Evolutionary conservation across 2,113 vertebrate genomes (phyloP).

Genomic region (Cephalopterus ornatus): DNA sequence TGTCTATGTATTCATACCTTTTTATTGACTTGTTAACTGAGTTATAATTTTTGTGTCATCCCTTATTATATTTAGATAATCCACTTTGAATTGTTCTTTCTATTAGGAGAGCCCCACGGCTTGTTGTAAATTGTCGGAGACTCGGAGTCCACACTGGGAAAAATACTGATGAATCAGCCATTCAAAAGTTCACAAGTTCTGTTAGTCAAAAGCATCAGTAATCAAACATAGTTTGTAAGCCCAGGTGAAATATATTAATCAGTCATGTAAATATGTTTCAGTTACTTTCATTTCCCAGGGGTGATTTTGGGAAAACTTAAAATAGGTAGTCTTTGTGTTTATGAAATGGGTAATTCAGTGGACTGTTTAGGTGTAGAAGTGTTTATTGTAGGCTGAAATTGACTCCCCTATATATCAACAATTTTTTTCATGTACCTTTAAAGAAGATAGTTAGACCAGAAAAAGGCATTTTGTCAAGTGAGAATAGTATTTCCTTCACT

Average conservation of each 20-base stretch:
- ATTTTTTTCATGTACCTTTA: too few relatives aligned
- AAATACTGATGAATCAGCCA: background rate
- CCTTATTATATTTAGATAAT: background rate
- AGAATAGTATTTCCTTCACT: too few relatives aligned
- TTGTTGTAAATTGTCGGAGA: background rate
- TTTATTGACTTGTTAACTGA: background rate
- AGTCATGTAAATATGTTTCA: too few relatives aligned
- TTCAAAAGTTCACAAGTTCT: background rate
- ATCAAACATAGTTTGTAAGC: background rate
- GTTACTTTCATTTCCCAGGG: too few relatives aligned
- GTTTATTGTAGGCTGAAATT: too few relatives aligned
- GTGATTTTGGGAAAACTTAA: too few relatives aligned
- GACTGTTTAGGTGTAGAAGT: too few relatives aligned
- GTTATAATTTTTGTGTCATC: background rate
- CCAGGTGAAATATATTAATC: background rate
- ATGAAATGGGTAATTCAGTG: too few relatives aligned
- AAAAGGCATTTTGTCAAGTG: too few relatives aligned
- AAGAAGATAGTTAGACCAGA: too few relatives aligned
- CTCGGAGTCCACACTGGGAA: background rate
- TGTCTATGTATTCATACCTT: background rate
- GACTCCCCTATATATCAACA: too few relatives aligned
- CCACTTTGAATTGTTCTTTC: background rate
- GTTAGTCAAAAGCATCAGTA: background rate
- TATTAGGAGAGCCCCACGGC: background rate
- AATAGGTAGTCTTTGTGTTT: too few relatives aligned